These are phyloP conservation scores for Synanthedon vespiformis DNA, from an alignment of 2,888 invertebrate genomes.

Conservation along the genomic window DNA sequence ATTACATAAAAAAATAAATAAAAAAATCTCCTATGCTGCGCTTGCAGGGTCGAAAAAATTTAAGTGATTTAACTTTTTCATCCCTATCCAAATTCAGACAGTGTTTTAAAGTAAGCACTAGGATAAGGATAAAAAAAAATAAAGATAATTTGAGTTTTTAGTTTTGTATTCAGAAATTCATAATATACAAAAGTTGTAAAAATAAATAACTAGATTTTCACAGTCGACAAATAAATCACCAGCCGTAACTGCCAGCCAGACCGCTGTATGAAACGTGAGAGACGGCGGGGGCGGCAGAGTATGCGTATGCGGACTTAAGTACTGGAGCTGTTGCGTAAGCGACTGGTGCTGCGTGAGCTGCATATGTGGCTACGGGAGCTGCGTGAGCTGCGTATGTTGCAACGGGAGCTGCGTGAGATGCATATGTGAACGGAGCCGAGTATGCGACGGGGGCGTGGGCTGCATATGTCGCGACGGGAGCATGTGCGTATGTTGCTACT, in stretches of 20 bases:
- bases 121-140: too few relatives aligned
- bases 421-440: constrained; percentile 11
- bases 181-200: constrained; percentile 25
- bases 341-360: constrained; percentile 22
- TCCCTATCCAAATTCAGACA: too few relatives aligned
- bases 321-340: constrained; percentile 38
- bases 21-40: too few relatives aligned
- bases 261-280: constrained; percentile 76
- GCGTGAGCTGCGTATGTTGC: constrained; percentile 10
- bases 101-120: too few relatives aligned
- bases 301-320: constrained; percentile 50
- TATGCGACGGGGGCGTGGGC: constrained; percentile 15
- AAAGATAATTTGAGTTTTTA: too few relatives aligned
- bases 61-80: too few relatives aligned
- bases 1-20: too few relatives aligned
- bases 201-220: constrained; percentile 43
- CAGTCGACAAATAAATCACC: constrained; percentile 58
- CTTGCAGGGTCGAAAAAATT: too few relatives aligned
- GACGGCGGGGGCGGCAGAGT: constrained; percentile 71
- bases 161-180: too few relatives aligned
- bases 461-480: constrained; percentile 24
- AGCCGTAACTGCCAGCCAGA: constrained; percentile 73
- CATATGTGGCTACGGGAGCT: constrained; percentile 18
- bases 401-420: constrained; percentile 9
- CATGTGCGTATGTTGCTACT: constrained; percentile 23